phyloP scores from a whole-genome alignment of 2,888 invertebrate species.

The Rhamphomyia laevipes region DNA sequence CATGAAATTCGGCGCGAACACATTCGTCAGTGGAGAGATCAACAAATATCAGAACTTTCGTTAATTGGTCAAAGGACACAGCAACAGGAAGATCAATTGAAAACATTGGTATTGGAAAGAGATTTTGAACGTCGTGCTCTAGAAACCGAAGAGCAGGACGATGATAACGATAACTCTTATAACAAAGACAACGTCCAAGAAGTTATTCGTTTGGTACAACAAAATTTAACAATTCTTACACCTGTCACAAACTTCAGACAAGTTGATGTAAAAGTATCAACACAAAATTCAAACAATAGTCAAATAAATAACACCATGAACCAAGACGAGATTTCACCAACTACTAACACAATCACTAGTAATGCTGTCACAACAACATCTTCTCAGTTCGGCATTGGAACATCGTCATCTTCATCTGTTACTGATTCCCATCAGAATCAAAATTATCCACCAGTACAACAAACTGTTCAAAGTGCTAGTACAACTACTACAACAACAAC shows the following conservation, averaged over 20 bases:
- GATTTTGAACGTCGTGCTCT: constrained; percentile 88
- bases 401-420: constrained; percentile 11
- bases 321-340: constrained; percentile 8
- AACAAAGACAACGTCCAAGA: constrained; percentile 41
- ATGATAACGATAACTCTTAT: constrained; percentile 44
- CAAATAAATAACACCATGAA: background rate
- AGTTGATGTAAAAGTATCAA: constrained; percentile 31
- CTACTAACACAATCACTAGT: constrained; percentile 14
- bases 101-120: constrained; percentile 80
- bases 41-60: constrained; percentile 72
- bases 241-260: constrained; percentile 37
- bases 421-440: constrained; percentile 14
- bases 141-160: constrained; percentile 58
- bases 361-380: constrained; percentile 23
- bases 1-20: constrained; percentile 60
- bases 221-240: constrained; percentile 36
- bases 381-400: constrained; percentile 15
- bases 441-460: background rate
- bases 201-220: constrained; percentile 39
- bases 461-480: background rate
- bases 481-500: constrained; percentile 5
- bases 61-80: constrained; percentile 54
- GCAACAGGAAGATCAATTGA: constrained; percentile 77
- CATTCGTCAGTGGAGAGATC: constrained; percentile 70
- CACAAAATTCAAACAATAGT: background rate